Evolutionary conservation across 2,797 vertebrate species (phyloP), one percentile per base, ranked within the genome.

Genomic region (Sebastes cheni): DNA sequence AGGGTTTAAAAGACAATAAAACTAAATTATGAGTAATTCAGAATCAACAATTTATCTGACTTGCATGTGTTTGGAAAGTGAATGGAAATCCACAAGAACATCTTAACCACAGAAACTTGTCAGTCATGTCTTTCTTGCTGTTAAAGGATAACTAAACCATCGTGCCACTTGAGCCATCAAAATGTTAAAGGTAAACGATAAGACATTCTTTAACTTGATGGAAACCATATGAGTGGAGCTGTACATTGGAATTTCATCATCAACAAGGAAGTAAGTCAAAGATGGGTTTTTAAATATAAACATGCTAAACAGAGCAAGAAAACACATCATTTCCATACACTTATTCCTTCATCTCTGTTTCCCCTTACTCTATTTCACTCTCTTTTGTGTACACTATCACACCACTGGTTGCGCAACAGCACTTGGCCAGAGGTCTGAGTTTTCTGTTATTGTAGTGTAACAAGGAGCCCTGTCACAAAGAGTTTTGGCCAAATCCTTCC

Each of bases 351-450:
- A n/a, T 81, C 27, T 79, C 46, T 64, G 25, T 75, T 83, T n/a
- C 72, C 80, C 61, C 82, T 87, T 83, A 64, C 62, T 88, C 78
- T 34, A 22, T 90, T 87, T 87, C 81, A 34, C 83, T 81, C 73
- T 50, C 78, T 86, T 88, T 87, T 88, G 86, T 90, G 60, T 65
- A 74, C 72, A 80, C 83, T 71, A 73, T 95, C 89, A 89, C 85
- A 90, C 88, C 88, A 92, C 82, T 9, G 11, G 83, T 95, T 96
- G 91, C 68, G 81, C 88, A 95, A 94, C 89, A 82, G 77, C 67
- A 88, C 91, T 91, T 94, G 92, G 94, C 90, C 27, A 66, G 83
- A 85, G 76, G 83, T 86, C 80, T 90, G 69, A 79, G 75, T 85
- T 91, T 91, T 89, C 83, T 89, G 85, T 92, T 91, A 84, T 90